Conservation (phyloP, 2,797 vertebrate species). For the Gallinago solitaria region DNA sequence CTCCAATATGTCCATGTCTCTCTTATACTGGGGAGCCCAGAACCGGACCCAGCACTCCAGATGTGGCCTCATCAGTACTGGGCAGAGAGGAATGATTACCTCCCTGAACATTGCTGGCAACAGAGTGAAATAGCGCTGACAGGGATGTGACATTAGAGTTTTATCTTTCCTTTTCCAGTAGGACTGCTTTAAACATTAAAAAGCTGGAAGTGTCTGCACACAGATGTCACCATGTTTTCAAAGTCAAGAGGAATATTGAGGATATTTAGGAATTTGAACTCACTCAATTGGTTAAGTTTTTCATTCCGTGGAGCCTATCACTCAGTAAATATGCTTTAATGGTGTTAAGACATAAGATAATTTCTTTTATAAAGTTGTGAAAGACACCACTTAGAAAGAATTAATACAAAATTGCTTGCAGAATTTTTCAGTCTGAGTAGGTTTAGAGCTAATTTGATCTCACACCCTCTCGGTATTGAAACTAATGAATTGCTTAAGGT, state of each 20-base stretch:
- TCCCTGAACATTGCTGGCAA: background rate
- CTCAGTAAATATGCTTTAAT: background rate
- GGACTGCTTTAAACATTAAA: background rate
- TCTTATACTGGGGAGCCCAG: background rate
- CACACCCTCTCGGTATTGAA: background rate
- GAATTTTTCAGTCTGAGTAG: background rate
- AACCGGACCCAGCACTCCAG: background rate
- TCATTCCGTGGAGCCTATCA: background rate
- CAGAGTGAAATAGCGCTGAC: background rate
- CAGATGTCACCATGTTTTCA: background rate
- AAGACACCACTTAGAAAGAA: background rate
- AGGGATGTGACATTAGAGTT: background rate
- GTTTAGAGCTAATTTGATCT: background rate
- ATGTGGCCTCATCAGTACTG: background rate
- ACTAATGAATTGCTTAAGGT: background rate
- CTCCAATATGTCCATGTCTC: background rate
- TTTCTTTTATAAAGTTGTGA: background rate
- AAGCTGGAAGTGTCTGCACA: background rate
- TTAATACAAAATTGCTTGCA: background rate
- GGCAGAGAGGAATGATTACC: background rate
- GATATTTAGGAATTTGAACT: background rate
- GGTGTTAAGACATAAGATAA: background rate
- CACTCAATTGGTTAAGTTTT: background rate
- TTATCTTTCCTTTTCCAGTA: background rate
- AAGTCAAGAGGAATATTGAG: background rate